Evolutionary conservation across 2,797 vertebrate genomes (phyloP), one percentile per base, ranked within the genome.

Genomic region (Uromys caudimaculatus): DNA sequence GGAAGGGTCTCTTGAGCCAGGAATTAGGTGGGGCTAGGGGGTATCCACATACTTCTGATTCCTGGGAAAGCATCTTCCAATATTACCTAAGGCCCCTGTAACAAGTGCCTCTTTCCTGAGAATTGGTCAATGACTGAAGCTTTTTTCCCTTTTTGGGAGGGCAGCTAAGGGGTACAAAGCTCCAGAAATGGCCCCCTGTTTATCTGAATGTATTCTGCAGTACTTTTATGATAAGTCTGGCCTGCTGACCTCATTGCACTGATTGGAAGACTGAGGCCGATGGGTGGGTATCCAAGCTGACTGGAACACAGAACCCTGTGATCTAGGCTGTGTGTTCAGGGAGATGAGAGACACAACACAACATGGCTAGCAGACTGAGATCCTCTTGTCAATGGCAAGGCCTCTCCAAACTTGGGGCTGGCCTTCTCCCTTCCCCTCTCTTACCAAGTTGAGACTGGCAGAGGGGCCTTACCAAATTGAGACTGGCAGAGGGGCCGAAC

Each of bases 1-100:
- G 93, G 91, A 67, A 85, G 38, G 27, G 86, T 86, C 79, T 17
- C 86, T 60, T 64, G 75, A 91, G 54, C 76, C 83, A 84, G 76
- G 83, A 75, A 29, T 2, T 4, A 35, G 44, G 12, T 47, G 27
- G 52, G 76, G 5, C 11, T 60, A 2, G 2, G 56, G 62, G 52
- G 6, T 35, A 17, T 50, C 11, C 11, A 44, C 23, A 56, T 23
- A 73, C 54, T 88, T 9, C 19, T 11, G 38, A 62, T 86, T 85
- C 60, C 92, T 60, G 56, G 60, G 79, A 77, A 77, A 92, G 50
- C 77, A 50, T 23, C 47, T 17, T 69, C 62, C 67, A 27, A 1
- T 47, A 38, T 24, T 87, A 62, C 44, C 62, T 91, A 75, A 81
- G 86, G 44, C 32, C 21, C 50, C 58, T 2, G 11, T 44, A 69